A percentile compares a stretch with the other conserved stretches of the same genome.
Conservation (phyloP, 37 sponge, comb jelly and placozoan species). For the Eunapius fragilis region DNA sequence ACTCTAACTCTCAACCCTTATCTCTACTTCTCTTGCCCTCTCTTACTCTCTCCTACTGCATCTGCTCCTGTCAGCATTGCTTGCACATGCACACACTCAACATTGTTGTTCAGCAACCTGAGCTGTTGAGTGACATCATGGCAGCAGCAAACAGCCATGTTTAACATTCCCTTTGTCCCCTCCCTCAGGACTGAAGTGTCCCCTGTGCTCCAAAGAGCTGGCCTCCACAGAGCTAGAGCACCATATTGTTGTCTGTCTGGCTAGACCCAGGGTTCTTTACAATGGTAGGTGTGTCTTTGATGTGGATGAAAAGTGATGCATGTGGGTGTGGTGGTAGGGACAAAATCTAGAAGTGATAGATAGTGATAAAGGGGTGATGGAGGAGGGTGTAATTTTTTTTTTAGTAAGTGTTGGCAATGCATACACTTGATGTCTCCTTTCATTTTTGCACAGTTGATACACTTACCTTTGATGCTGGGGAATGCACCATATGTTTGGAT, state of each 20-base stretch:
- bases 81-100: background rate
- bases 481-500: conserved; percentile 92
- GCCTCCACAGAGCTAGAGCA: conserved; percentile 65
- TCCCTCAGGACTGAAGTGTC: conserved; percentile 64
- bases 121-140: background rate
- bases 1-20: too few species aligned
- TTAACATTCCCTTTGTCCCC: background rate
- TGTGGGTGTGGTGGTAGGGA: background rate
- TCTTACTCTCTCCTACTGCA: background rate
- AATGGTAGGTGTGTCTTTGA: conserved; percentile 50
- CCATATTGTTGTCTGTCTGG: conserved; percentile 60
- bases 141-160: background rate
- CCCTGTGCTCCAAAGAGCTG: conserved; percentile 69
- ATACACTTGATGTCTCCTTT: background rate
- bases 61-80: background rate
- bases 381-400: too few species aligned
- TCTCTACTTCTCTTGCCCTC: background rate
- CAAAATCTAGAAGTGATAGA: background rate
- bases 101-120: too few species aligned
- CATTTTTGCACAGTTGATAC: conserved; percentile 56
- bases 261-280: conserved; percentile 63
- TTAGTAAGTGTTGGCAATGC: too few species aligned
- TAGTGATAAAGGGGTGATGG: too few species aligned
- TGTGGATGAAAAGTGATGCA: background rate
- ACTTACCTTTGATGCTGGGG: conserved; percentile 71